A percentile compares a stretch with the other conserved stretches of the same genome.
Conservation (phyloP, 2,888 invertebrate genomes). For the Hecatera dysodea region DNA sequence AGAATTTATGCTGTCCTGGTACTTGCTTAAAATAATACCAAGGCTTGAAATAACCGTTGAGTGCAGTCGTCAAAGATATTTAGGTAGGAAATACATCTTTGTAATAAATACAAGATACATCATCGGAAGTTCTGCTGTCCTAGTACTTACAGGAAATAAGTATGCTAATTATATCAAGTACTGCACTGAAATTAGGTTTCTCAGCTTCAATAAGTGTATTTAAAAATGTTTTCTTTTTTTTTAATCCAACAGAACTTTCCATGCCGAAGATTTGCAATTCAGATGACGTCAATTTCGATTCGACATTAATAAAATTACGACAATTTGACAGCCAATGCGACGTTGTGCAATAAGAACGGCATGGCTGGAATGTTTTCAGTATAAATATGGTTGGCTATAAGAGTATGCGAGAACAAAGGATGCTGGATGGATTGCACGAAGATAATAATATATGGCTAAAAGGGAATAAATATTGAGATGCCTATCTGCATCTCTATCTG, state of each 20-base stretch:
- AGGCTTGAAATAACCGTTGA: background rate
- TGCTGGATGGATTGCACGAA: no score
- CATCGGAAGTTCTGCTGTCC: background rate
- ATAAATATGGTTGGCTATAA: background rate
- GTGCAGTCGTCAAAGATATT: no score
- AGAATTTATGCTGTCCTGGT: slow-evolving; percentile 5
- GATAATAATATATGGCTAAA: no score
- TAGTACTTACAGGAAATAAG: background rate
- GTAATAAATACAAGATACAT: no score
- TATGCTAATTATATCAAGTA: background rate
- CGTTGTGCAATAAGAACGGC: background rate
- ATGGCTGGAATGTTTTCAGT: slow-evolving; percentile 2
- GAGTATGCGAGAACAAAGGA: background rate
- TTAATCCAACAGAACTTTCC: background rate
- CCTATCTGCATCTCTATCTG: no score
- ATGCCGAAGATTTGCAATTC: slow-evolving; percentile 32
- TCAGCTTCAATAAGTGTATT: background rate
- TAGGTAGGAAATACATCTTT: background rate
- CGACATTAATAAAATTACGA: slow-evolving; percentile 25
- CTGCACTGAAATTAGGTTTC: background rate
- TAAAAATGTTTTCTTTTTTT: no score
- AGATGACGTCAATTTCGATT: slow-evolving; percentile 26
- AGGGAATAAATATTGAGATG: no score
- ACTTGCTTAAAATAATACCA: background rate
- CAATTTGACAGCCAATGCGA: slow-evolving; percentile 18